phyloP scores from a whole-genome alignment of 1,140 invertebrate genomes.

The Lucilia sericata region DNA sequence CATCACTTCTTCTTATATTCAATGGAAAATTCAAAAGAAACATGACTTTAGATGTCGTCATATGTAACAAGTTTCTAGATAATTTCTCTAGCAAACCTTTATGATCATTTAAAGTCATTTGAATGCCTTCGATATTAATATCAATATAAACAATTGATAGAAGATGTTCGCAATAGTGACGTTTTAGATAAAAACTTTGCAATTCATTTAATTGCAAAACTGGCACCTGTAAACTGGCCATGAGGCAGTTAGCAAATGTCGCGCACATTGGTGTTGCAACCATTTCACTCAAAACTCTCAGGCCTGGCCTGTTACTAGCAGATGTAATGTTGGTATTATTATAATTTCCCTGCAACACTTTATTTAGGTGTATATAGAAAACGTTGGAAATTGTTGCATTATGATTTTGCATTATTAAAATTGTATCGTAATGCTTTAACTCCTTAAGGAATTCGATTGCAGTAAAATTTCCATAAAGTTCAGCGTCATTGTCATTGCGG shows the following conservation, averaged over 20 bases:
- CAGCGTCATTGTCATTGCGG: not conserved
- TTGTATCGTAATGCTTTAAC: constrained; percentile 34
- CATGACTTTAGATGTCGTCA: constrained; percentile 55
- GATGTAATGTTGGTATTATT: too few species aligned
- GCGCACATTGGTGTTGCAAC: not conserved
- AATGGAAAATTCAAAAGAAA: constrained; percentile 51
- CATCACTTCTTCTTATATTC: constrained; percentile 7
- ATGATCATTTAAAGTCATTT: constrained; percentile 46
- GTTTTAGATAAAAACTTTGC: constrained; percentile 51
- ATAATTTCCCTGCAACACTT: not conserved
- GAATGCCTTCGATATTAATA: constrained; percentile 30
- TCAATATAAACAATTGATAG: constrained; percentile 48
- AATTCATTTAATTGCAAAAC: constrained; percentile 54
- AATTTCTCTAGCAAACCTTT: constrained; percentile 50
- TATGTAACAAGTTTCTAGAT: constrained; percentile 54
- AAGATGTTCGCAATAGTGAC: constrained; percentile 46
- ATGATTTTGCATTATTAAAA: constrained; percentile 41
- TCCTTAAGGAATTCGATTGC: constrained; percentile 42
- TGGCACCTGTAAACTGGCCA: constrained; percentile 50
- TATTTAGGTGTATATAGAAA: not conserved
- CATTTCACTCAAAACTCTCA: not conserved
- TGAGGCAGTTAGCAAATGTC: constrained; percentile 46
- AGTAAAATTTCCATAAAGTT: constrained; percentile 6
- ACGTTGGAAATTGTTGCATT: constrained; percentile 17
- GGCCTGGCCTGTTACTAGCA: not conserved